phyloP scores from a whole-genome alignment of 2,888 invertebrate species.

The Morinoia aosen region DNA sequence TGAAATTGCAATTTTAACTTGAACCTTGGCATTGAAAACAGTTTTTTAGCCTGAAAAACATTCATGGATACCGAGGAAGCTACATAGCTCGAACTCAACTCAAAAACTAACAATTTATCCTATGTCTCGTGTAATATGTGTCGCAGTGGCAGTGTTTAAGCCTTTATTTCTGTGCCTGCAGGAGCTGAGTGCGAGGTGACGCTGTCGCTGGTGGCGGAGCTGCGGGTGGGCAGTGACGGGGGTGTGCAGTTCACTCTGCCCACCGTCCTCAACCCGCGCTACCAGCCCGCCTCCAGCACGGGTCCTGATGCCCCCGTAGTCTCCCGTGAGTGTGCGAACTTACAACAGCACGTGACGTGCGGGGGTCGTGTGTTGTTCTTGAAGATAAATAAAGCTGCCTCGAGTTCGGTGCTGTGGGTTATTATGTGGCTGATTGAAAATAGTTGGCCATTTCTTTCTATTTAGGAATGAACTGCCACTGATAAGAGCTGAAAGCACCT shows the following conservation, averaged over 20 bases:
- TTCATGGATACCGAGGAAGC: neutral
- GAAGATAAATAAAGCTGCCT: neutral
- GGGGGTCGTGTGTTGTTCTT: neutral
- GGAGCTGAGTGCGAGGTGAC: neutral
- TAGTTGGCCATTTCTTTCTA: neutral
- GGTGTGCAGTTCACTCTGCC: conserved; percentile 61
- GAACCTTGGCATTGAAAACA: neutral
- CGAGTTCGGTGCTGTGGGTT: neutral
- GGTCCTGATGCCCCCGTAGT: neutral
- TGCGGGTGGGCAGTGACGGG: conserved; percentile 60
- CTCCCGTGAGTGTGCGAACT: neutral
- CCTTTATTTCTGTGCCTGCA: neutral
- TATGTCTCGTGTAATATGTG: neutral
- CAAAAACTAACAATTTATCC: neutral
- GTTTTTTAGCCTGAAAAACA: neutral
- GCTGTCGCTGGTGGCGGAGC: conserved; percentile 57
- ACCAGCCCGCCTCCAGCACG: conserved; percentile 52
- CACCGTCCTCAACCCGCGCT: conserved; percentile 63
- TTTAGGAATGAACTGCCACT: neutral
- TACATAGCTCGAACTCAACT: neutral
- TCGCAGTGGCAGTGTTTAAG: neutral
- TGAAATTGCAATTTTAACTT: too few relatives aligned
- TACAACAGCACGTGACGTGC: neutral
- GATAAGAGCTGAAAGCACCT: neutral
- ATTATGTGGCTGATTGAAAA: neutral